These are phyloP conservation scores for Leptinotarsa peninsularis DNA, from an alignment of 2,888 invertebrate species.

Conservation along the genomic window DNA sequence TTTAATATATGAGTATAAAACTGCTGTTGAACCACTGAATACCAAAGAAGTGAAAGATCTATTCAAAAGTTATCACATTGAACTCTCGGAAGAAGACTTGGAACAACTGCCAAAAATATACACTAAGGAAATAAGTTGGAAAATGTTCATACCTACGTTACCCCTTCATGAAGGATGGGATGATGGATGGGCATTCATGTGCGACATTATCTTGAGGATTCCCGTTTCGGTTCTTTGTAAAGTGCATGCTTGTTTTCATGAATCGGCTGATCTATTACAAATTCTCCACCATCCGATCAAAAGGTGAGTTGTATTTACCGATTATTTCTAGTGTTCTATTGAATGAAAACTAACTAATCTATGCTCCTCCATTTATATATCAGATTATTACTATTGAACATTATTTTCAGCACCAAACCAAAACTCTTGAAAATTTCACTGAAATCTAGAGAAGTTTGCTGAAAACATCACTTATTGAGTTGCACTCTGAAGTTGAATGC, in stretches of 20 bases:
- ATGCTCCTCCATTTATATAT: not conserved
- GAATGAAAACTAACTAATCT: not conserved
- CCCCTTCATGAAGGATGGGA: constrained; percentile 70
- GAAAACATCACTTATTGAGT: too few relatives aligned
- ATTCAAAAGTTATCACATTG: constrained; percentile 46
- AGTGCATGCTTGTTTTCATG: constrained; percentile 72
- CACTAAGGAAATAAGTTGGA: constrained; percentile 73
- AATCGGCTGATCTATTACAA: constrained; percentile 70
- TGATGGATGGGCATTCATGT: constrained; percentile 73
- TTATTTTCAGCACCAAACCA: too few relatives aligned
- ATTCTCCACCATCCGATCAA: constrained; percentile 76
- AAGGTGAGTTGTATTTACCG: constrained; percentile 53
- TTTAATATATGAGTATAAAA: constrained; percentile 69
- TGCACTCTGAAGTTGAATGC: too few relatives aligned
- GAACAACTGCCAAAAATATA: constrained; percentile 68
- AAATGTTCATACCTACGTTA: constrained; percentile 79
- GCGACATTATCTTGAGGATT: constrained; percentile 76
- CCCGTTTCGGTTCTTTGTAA: constrained; percentile 79
- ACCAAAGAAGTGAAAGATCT: constrained; percentile 59
- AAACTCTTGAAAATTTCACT: not conserved
- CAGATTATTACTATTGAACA: not conserved
- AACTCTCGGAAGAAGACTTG: constrained; percentile 62
- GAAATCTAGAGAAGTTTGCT: not conserved
- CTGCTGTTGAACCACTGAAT: constrained; percentile 48
- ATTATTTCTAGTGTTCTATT: not conserved